A percentile compares a stretch with the other conserved stretches of the same genome.
Conservation (phyloP, 2,797 vertebrate species). For the Hozukius guyotensis region DNA sequence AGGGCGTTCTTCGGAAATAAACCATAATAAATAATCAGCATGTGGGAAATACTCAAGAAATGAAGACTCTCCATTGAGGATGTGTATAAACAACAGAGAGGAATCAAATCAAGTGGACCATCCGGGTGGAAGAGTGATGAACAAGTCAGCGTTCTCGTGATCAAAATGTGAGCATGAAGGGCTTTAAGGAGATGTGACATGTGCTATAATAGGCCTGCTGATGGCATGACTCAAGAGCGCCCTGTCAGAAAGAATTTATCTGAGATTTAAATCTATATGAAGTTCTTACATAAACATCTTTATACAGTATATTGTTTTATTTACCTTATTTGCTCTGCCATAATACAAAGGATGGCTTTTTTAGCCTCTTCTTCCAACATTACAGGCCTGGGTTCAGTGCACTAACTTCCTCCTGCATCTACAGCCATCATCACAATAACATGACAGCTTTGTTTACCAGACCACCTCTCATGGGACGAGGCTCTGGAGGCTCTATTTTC, state of each 20-base stretch:
- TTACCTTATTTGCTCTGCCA: background rate
- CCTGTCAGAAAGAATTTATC: background rate
- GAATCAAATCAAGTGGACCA: background rate
- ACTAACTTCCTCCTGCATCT: background rate
- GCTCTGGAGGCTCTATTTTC: background rate
- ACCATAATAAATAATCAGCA: background rate
- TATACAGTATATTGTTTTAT: background rate
- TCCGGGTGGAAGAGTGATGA: background rate
- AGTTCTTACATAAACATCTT: background rate
- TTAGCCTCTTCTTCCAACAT: background rate
- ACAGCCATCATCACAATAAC: conserved; percentile 6
- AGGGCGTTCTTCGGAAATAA: background rate
- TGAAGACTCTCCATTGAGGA: background rate
- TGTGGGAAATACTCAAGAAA: background rate
- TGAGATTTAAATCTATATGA: background rate
- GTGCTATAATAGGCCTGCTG: background rate
- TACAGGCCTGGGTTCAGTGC: background rate
- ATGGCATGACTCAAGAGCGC: background rate
- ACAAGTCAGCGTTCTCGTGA: background rate
- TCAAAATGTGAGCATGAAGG: background rate
- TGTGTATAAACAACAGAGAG: background rate
- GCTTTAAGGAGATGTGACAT: background rate
- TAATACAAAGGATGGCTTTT: background rate
- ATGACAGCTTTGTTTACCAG: conserved; percentile 20
- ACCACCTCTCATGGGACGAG: background rate